phyloP scores from a whole-genome alignment of 2,113 vertebrate genomes.

The Girardinichthys multiradiatus region DNA sequence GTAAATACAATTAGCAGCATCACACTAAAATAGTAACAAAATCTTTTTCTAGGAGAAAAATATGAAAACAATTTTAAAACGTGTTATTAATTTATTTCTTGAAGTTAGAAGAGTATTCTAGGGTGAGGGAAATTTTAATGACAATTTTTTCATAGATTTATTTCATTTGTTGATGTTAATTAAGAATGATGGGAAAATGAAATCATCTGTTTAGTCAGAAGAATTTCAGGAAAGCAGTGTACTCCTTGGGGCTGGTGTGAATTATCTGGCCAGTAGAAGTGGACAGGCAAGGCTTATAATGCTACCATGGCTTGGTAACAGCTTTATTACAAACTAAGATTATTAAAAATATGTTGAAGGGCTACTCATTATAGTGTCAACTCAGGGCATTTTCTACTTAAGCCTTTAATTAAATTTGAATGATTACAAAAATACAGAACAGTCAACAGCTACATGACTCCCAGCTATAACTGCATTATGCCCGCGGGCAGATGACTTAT shows the following conservation, averaged over 20 bases:
- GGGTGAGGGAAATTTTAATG: conserved; percentile 2
- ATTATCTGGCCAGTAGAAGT: conserved; percentile 69
- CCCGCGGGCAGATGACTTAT: conserved; percentile 71
- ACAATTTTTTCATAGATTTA: conserved; percentile 15
- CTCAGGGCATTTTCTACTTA: conserved; percentile 75
- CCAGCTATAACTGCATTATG: conserved; percentile 65
- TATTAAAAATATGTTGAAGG: conserved; percentile 81
- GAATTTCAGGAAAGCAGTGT: conserved; percentile 50
- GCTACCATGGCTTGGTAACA: conserved; percentile 73
- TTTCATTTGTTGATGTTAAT: conserved; percentile 63
- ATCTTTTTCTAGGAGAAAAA: background rate
- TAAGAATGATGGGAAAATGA: conserved; percentile 68
- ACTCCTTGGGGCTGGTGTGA: conserved; percentile 70
- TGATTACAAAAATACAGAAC: conserved; percentile 79
- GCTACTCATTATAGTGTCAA: conserved; percentile 82
- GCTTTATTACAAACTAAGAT: conserved; percentile 81
- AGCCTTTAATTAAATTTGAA: conserved; percentile 82
- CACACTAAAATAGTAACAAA: background rate
- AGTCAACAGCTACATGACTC: conserved; percentile 75
- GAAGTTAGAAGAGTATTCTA: too few relatives aligned
- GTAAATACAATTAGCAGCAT: too few relatives aligned
- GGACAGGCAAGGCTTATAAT: conserved; percentile 62
- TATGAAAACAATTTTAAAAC: background rate
- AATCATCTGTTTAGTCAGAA: conserved; percentile 77
- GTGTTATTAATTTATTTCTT: too few relatives aligned